Conservation (phyloP, 1,140 invertebrate genomes). For the Drosophila setifemur region DNA sequence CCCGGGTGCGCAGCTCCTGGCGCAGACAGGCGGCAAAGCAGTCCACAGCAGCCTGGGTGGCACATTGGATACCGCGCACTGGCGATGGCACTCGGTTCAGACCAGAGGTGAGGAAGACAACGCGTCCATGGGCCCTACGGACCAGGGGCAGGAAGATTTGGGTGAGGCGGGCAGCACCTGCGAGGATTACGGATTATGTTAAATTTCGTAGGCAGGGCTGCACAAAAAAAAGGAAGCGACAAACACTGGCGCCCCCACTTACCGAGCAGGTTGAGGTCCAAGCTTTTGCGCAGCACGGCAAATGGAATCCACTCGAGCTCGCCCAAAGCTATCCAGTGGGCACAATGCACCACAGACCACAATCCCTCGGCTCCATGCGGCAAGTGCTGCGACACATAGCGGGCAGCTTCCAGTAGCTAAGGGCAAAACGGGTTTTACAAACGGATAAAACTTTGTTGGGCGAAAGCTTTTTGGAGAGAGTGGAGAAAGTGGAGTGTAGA, state of each 20-base stretch:
- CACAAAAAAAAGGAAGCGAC: background rate
- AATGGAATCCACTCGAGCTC: conserved; percentile 94
- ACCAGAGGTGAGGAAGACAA: conserved; percentile 87
- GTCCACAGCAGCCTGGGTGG: conserved; percentile 90
- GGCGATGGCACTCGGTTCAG: conserved; percentile 90
- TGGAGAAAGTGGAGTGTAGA: background rate
- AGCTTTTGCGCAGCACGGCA: conserved; percentile 87
- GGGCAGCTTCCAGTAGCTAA: conserved; percentile 88
- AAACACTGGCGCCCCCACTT: conserved; percentile 30
- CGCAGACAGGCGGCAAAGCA: conserved; percentile 91
- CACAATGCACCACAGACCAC: conserved; percentile 95
- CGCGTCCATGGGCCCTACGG: conserved; percentile 88
- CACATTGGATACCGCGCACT: conserved; percentile 90
- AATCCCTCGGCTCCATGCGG: conserved; percentile 90
- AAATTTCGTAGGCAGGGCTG: background rate
- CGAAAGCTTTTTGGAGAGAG: conserved; percentile 21
- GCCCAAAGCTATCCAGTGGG: conserved; percentile 93
- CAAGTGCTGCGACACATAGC: conserved; percentile 89
- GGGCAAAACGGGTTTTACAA: background rate
- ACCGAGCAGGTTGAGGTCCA: conserved; percentile 90
- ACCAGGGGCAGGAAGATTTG: conserved; percentile 92
- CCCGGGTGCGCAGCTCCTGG: conserved; percentile 90
- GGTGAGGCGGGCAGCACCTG: conserved; percentile 88
- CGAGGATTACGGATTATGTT: too few relatives aligned
- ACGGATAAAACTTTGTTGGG: conserved; percentile 8